phyloP scores from a whole-genome alignment of 1,140 invertebrate species.

The Drosophila parvula region DNA sequence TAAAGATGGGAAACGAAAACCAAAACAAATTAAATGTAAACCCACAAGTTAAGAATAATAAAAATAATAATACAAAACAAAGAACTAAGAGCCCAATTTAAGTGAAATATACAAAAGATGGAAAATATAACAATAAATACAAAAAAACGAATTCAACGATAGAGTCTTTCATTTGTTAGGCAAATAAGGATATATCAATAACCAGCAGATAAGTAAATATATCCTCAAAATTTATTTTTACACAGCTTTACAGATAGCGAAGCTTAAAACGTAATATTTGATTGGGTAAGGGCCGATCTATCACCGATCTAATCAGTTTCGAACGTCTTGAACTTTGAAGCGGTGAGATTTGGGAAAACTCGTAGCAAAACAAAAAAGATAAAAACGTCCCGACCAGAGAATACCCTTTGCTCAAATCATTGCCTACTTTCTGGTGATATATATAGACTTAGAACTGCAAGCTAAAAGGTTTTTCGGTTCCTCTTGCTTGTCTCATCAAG shows the following conservation, averaged over 20 bases:
- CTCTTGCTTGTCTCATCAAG: background rate
- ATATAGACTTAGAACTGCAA: background rate
- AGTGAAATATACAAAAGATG: slow-evolving; percentile 48
- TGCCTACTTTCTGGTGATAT: background rate
- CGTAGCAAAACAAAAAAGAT: background rate
- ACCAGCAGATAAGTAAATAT: background rate
- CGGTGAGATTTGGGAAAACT: slow-evolving; percentile 13
- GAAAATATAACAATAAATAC: slow-evolving; percentile 38
- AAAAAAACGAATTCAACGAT: slow-evolving; percentile 14
- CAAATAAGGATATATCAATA: background rate
- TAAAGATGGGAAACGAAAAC: slow-evolving; percentile 22
- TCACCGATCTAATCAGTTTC: slow-evolving; percentile 6
- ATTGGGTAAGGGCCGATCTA: slow-evolving; percentile 1
- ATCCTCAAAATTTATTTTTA: too few species aligned
- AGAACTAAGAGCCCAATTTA: slow-evolving; percentile 31
- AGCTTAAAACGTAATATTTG: background rate
- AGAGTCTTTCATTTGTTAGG: background rate
- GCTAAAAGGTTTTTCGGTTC: background rate
- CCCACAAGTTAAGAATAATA: background rate
- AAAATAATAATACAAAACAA: background rate
- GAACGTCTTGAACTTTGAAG: slow-evolving; percentile 36
- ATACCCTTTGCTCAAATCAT: background rate
- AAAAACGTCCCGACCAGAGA: background rate
- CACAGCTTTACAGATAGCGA: background rate
- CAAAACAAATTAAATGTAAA: slow-evolving; percentile 10